A percentile compares a stretch with the other conserved stretches of the same genome.
These are phyloP conservation scores for Hippolais icterina DNA, from an alignment of 2,113 vertebrate genomes.

Conservation along the genomic window DNA sequence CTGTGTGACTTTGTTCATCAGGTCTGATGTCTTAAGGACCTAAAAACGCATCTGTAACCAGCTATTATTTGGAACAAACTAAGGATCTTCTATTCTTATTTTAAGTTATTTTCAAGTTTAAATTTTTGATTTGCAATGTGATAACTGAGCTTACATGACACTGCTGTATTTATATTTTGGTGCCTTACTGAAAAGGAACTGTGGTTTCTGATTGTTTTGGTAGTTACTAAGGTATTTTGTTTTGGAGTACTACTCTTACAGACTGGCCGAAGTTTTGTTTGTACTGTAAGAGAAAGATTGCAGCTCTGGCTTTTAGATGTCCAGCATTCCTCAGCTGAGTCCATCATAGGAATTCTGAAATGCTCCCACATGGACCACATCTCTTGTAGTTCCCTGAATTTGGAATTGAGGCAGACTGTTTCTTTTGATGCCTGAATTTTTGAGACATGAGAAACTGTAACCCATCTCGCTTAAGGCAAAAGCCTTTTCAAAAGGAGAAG, in stretches of 20 bases:
- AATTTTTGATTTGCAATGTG: not conserved
- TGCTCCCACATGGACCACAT: not conserved
- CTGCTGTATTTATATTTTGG: not conserved
- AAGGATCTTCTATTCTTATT: not conserved
- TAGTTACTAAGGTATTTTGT: not conserved
- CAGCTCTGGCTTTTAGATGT: not conserved
- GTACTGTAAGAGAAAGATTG: not conserved
- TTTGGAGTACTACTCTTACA: not conserved
- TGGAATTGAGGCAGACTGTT: not conserved
- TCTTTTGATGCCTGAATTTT: not conserved
- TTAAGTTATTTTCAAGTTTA: not conserved
- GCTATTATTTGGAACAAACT: not conserved
- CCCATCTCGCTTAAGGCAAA: not conserved
- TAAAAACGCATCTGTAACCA: not conserved
- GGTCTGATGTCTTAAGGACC: not conserved
- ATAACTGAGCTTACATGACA: not conserved
- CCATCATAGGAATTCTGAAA: accelerated
- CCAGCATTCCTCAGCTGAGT: not conserved
- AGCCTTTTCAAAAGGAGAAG: not conserved
- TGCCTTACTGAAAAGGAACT: not conserved
- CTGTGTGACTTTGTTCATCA: not conserved
- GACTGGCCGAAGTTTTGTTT: not conserved
- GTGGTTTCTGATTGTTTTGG: not conserved
- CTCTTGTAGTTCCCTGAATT: not conserved
- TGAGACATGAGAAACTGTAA: not conserved